These are phyloP conservation scores for Slavum lentiscoides DNA, from an alignment of 2,888 invertebrate species.

Conservation along the genomic window DNA sequence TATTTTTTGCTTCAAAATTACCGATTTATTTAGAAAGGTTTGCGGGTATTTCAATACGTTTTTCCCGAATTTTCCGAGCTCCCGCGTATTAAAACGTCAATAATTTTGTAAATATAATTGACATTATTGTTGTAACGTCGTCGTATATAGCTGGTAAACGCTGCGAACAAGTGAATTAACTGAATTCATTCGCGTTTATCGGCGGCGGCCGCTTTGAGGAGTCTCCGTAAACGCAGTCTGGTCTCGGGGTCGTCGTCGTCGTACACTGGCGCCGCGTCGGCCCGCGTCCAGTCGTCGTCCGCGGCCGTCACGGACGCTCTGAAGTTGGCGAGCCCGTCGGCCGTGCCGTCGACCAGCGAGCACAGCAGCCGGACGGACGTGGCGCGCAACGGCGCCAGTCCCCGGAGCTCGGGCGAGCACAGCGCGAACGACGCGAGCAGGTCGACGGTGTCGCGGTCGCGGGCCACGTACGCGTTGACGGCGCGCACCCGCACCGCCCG, in stretches of 20 bases:
- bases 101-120: too few relatives aligned
- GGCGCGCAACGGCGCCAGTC: not conserved
- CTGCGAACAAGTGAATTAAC: too few relatives aligned
- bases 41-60: too few relatives aligned
- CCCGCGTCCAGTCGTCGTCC: not conserved
- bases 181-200: too few relatives aligned
- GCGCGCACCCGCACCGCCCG: not conserved
- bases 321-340: not conserved
- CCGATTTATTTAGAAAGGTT: too few relatives aligned
- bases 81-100: too few relatives aligned
- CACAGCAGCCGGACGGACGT: conserved; percentile 4
- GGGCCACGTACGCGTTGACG: not conserved
- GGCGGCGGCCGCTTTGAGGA: not conserved
- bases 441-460: conserved; percentile 1
- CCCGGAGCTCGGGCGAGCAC: not conserved
- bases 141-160: too few relatives aligned
- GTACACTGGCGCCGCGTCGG: not conserved
- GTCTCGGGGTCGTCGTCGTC: not conserved
- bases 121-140: too few relatives aligned
- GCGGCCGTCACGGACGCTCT: not conserved
- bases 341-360: not conserved
- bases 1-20: too few relatives aligned
- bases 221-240: not conserved
- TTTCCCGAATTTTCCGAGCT: too few relatives aligned
- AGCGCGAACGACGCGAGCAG: not conserved